These are phyloP conservation scores for Xanthia togata DNA, from an alignment of 2,888 invertebrate species.

Conservation along the genomic window DNA sequence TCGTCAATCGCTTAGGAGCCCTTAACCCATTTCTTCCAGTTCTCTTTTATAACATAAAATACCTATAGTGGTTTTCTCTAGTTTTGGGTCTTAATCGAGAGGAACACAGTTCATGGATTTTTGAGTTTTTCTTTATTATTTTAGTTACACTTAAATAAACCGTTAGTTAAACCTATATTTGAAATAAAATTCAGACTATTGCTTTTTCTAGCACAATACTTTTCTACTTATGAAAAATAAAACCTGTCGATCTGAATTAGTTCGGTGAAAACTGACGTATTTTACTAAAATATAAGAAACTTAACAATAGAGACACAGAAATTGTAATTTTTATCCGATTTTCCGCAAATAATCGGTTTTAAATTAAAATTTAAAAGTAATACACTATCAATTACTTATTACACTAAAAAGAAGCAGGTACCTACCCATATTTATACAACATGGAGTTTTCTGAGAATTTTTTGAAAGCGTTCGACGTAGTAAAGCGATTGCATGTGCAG, in stretches of 20 bases:
- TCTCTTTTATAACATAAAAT: slow-evolving; percentile 33
- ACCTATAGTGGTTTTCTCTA: background rate
- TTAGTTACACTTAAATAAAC: too few relatives aligned
- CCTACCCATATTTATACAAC: background rate
- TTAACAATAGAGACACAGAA: background rate
- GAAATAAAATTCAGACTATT: background rate
- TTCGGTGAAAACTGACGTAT: background rate
- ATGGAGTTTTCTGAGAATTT: background rate
- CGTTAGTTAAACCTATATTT: background rate
- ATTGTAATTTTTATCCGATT: background rate
- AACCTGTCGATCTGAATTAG: background rate
- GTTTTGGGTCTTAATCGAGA: background rate
- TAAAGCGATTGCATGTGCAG: slow-evolving; percentile 49
- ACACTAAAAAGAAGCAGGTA: too few relatives aligned
- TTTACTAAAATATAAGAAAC: too few relatives aligned
- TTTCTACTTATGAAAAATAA: background rate
- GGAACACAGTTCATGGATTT: background rate
- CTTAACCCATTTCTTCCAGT: slow-evolving; percentile 48
- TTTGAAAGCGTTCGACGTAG: slow-evolving; percentile 15
- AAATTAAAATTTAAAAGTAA: background rate
- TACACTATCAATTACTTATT: background rate
- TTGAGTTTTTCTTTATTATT: background rate
- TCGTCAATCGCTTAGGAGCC: slow-evolving; percentile 25
- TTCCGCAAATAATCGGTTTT: background rate
- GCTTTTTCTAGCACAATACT: background rate